Conservation (phyloP, 2,797 vertebrate genomes). For the Pseudochromis fuscus region DNA sequence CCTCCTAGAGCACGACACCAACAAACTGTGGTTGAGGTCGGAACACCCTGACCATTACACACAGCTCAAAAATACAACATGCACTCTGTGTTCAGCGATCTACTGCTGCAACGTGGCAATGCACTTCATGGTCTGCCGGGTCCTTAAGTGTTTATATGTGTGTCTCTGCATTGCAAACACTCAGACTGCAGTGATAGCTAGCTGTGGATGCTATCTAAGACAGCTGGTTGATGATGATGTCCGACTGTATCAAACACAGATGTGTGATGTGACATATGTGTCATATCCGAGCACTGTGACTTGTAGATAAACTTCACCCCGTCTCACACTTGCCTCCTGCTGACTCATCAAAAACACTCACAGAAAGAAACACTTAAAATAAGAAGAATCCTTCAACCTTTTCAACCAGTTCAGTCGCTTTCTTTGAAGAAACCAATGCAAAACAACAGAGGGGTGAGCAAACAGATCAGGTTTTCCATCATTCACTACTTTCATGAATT, state of each 20-base stretch:
- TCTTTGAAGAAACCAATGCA: conserved; percentile 34
- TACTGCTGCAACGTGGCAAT: conserved; percentile 80
- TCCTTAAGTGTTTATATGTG: not conserved
- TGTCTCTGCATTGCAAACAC: conserved; percentile 3
- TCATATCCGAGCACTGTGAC: not conserved
- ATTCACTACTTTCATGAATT: conserved; percentile 24
- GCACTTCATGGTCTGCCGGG: conserved; percentile 21
- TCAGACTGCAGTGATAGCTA: not conserved
- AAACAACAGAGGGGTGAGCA: conserved; percentile 25
- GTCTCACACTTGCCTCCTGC: conserved; percentile 10
- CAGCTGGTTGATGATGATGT: not conserved
- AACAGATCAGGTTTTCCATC: conserved; percentile 32
- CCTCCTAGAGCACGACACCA: conserved; percentile 39
- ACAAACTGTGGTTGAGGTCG: conserved; percentile 73
- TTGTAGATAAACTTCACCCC: conserved; percentile 13
- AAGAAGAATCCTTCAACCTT: conserved; percentile 35
- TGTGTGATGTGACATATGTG: not conserved
- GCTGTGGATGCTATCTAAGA: not conserved
- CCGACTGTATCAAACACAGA: not conserved
- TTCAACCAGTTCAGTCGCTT: conserved; percentile 19
- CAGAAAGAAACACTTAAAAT: conserved; percentile 24
- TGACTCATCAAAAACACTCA: conserved; percentile 42
- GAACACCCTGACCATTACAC: conserved; percentile 64
- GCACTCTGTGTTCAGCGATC: conserved; percentile 66
- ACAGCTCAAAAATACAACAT: conserved; percentile 70